phyloP scores from a whole-genome alignment of 2,888 invertebrate genomes.

The Pyrochroa serraticornis region DNA sequence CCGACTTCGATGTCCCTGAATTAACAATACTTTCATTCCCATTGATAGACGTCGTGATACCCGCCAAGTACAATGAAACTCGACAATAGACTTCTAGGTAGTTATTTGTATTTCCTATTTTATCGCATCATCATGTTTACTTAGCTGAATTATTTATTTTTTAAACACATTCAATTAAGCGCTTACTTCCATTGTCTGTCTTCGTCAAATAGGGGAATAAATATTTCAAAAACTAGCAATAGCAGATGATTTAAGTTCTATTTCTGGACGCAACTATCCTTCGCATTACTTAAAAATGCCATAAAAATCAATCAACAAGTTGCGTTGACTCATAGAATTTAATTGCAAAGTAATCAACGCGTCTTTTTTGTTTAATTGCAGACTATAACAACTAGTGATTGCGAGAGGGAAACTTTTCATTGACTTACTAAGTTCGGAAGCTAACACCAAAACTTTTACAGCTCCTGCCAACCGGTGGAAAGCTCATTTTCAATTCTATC shows the following conservation, averaged over 20 bases:
- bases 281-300: no score
- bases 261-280: no score
- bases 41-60: conserved; percentile 10
- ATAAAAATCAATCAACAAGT: no score
- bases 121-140: conserved; percentile 7
- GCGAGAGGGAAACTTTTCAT: no score
- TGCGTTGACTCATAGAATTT: no score
- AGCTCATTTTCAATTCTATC: no score
- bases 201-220: background rate
- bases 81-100: conserved; percentile 16
- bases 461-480: no score
- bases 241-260: background rate
- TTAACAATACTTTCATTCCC: conserved; percentile 17
- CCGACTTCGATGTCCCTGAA: conserved; percentile 19
- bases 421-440: no score
- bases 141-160: conserved; percentile 23
- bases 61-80: conserved; percentile 1
- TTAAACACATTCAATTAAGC: conserved; percentile 1
- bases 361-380: no score
- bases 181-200: conserved; percentile 8
- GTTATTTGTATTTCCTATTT: conserved; percentile 13
- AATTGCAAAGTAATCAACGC: no score
- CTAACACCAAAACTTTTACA: no score
- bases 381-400: no score
- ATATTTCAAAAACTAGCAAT: background rate